phyloP scores from a whole-genome alignment of 2,797 vertebrate species.

The Phataginus tetradactyla region DNA sequence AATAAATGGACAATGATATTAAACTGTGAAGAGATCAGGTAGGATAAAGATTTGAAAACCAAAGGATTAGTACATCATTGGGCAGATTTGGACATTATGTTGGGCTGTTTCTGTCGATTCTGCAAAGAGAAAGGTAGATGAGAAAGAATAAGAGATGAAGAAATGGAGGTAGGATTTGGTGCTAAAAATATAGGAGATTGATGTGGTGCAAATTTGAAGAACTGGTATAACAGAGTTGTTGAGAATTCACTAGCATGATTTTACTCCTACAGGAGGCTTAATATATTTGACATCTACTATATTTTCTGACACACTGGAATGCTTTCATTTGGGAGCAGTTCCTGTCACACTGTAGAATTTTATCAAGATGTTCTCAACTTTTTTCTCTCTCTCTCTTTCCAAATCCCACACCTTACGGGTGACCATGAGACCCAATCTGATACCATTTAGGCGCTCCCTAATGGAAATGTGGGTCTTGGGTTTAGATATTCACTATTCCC shows the following conservation, averaged over 20 bases:
- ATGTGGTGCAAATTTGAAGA: background rate
- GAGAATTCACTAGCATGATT: background rate
- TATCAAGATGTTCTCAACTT: background rate
- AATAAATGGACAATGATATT: background rate
- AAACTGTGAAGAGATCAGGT: background rate
- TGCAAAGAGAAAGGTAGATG: background rate
- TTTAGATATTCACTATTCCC: background rate
- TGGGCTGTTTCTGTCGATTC: background rate
- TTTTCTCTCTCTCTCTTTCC: background rate
- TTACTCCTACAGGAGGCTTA: background rate
- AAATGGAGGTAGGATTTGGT: background rate
- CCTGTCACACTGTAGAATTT: background rate
- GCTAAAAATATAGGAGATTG: background rate
- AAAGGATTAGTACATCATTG: background rate
- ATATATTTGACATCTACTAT: background rate
- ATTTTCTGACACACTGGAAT: background rate
- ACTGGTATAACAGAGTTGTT: background rate
- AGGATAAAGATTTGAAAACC: background rate
- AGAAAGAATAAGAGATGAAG: background rate
- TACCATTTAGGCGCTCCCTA: background rate
- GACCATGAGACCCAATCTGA: background rate
- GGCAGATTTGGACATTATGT: background rate
- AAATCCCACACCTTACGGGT: background rate
- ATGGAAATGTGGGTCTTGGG: background rate
- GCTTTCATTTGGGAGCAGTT: background rate